These are phyloP conservation scores for Gnathonemus echidnorhynchus DNA, from an alignment of 2,113 vertebrate species.

Conservation along the genomic window DNA sequence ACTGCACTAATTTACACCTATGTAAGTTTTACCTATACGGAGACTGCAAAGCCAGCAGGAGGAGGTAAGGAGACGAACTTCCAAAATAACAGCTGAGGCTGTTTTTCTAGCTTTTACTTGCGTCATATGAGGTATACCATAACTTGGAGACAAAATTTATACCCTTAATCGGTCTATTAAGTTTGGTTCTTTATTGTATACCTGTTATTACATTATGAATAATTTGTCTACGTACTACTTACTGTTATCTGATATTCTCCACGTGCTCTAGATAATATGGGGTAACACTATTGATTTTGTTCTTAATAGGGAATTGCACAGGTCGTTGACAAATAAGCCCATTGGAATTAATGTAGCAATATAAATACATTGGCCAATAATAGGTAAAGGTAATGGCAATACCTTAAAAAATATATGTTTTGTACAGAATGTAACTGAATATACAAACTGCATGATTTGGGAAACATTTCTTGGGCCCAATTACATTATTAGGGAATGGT, in stretches of 20 bases:
- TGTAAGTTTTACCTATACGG: constrained; percentile 25
- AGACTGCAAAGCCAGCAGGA: constrained; percentile 9
- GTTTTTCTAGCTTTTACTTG: neutral
- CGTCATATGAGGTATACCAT: neutral
- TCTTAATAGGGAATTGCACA: neutral
- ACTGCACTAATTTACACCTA: constrained; percentile 17
- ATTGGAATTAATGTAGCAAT: neutral
- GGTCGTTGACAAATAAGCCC: neutral
- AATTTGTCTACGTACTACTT: neutral
- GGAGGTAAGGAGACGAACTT: neutral
- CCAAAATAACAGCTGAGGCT: neutral
- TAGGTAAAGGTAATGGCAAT: neutral
- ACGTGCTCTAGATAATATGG: neutral
- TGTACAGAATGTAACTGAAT: neutral
- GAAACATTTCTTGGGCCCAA: neutral
- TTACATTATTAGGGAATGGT: neutral
- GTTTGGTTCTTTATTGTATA: neutral
- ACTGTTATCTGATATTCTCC: neutral
- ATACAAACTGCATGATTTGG: neutral
- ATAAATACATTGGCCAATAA: neutral
- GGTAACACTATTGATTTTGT: neutral
- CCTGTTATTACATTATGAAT: neutral
- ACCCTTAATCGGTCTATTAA: neutral
- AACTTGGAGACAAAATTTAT: neutral
- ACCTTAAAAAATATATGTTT: neutral